Evolutionary conservation across 2,888 invertebrate genomes (phyloP), one percentile per base, ranked within the genome.

Genomic region (Spodoptera littoralis): DNA sequence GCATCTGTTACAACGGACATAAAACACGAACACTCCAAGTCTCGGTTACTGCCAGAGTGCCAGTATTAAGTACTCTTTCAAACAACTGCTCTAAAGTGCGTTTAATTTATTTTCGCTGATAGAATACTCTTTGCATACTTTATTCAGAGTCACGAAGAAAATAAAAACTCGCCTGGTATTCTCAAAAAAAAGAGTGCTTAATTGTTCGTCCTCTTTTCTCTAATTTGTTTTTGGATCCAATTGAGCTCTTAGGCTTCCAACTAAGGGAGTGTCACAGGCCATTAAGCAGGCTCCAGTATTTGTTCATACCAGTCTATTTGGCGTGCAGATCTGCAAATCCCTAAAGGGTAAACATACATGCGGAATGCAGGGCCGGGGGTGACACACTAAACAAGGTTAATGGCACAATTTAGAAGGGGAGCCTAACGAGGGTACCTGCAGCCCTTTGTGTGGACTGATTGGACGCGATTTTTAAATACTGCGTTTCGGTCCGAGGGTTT

Each of bases 341-440:
- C 62, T 60, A 60, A 65, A 74, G 69, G 65, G 70, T 74, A 77
- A 73, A 79, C 76, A 80, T 62, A 70, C 65, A 72, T 66, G 43
- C 52, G 61, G 69, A 69, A 74, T 77, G 73, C 78, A 77, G 49
- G 57, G 65, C 65, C 62, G 67, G 66, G 83, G 84, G 85, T 77
- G 81, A 82, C 80, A 82, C 75, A 36, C 77, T 74, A 83, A 88
- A 87, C 74, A 87, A 83, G 87, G 88, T 88, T 89, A 89, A 88
- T 88, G 83, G 88, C 86, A 80, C 86, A 83, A 79, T 77, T 80
- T 79, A 77, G 71, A 61, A 75, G 69, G 78, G 80, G 74, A 55
- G 52, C 46, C n/a, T 76, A 76, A 76, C 70, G 60, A 73, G 71
- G 59, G 71, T 74, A 75, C 59, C 75, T 59, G 52, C 62, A 62